Conservation (phyloP, 2,888 invertebrate genomes). For the Caenorhabditis japonica region DNA sequence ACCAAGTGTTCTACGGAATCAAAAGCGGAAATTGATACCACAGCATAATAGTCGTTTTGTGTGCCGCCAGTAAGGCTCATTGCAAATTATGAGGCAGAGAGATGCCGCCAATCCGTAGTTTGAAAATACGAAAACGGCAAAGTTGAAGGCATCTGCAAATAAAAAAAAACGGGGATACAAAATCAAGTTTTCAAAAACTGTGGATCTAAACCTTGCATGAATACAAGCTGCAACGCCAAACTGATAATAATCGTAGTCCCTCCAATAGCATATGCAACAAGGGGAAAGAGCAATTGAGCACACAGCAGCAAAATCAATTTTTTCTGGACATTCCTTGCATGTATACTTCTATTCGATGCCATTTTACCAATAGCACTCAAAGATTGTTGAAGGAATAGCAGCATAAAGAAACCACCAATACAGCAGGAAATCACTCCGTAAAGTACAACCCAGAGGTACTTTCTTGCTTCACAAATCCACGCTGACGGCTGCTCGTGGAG, state of each 20-base stretch:
- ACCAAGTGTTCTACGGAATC: not conserved
- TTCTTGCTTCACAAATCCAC: constrained; percentile 19
- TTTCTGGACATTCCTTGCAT: constrained; percentile 24
- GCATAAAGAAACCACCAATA: constrained; percentile 15
- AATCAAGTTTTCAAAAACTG: too few relatives aligned
- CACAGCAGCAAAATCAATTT: constrained; percentile 18
- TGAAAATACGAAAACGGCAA: constrained; percentile 28
- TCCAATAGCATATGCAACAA: constrained; percentile 29
- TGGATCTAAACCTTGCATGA: constrained; percentile 47
- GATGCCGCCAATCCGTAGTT: constrained; percentile 38
- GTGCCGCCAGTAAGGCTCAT: constrained; percentile 35
- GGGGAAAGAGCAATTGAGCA: constrained; percentile 31
- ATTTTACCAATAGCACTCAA: constrained; percentile 22
- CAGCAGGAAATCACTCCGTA: constrained; percentile 29
- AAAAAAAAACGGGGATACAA: too few relatives aligned
- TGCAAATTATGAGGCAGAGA: constrained; percentile 21
- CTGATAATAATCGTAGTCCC: constrained; percentile 33
- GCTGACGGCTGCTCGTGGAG: constrained; percentile 18
- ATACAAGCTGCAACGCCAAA: constrained; percentile 16
- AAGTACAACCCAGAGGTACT: constrained; percentile 23
- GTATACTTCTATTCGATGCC: constrained; percentile 19
- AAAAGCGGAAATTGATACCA: not conserved
- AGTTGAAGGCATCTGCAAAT: constrained; percentile 30
- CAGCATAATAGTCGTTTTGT: constrained; percentile 22
- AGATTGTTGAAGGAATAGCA: constrained; percentile 28